Evolutionary conservation across 1,140 invertebrate genomes (phyloP).

Genomic region (Rhizoglyphus robini): DNA sequence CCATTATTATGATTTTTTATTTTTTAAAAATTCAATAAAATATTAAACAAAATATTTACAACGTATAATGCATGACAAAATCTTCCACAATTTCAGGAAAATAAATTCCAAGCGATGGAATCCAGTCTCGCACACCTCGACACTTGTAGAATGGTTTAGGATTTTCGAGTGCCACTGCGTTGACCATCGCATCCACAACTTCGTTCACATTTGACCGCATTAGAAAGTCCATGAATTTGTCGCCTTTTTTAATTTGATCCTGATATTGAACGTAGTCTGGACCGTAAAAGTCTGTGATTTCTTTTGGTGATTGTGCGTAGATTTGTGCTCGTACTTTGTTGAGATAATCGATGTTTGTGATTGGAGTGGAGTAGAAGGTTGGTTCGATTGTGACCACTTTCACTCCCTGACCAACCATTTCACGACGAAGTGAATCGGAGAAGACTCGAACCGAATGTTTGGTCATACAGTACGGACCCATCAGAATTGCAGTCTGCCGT

Average conservation of each 20-base stretch:
- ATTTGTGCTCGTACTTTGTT: not conserved
- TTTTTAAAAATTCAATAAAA: too few relatives aligned
- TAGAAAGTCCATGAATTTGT: not conserved
- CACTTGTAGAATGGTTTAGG: constrained; percentile 10
- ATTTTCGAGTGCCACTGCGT: constrained; percentile 28
- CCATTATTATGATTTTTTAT: too few relatives aligned
- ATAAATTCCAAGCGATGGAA: not conserved
- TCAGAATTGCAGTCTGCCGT: constrained; percentile 26
- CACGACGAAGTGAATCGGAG: constrained; percentile 39
- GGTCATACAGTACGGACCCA: constrained; percentile 40
- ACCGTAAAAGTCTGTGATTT: not conserved
- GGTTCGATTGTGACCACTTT: constrained; percentile 40
- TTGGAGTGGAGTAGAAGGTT: constrained; percentile 34
- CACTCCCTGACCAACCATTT: constrained; percentile 41
- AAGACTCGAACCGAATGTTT: constrained; percentile 41
- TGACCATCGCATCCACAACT: constrained; percentile 32
- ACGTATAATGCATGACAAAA: too few relatives aligned
- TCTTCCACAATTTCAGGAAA: constrained; percentile 1
- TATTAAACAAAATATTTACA: too few relatives aligned
- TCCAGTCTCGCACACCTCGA: not conserved
- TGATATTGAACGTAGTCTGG: not conserved
- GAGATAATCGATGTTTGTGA: constrained; percentile 24
- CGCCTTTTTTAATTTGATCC: not conserved
- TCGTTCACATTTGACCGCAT: constrained; percentile 29
- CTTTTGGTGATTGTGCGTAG: not conserved